Evolutionary conservation across 2,888 invertebrate species (phyloP).

Genomic region (Apamea anceps): DNA sequence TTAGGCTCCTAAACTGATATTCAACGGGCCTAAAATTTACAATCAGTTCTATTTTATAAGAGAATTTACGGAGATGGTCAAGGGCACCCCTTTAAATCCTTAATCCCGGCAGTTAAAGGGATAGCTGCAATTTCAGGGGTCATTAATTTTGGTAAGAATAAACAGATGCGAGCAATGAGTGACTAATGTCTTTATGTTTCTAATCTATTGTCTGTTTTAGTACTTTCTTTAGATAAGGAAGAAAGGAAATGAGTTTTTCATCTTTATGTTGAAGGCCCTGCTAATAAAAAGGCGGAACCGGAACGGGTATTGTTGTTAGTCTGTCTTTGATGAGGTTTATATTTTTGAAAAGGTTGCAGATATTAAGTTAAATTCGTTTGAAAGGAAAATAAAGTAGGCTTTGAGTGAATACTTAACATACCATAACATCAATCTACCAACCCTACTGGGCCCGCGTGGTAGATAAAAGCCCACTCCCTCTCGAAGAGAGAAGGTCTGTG

Average conservation of each 20-base stretch:
- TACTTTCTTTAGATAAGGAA: background rate
- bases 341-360: background rate
- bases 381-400: too few relatives aligned
- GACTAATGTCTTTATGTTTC: conserved; percentile 15
- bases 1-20: conserved; percentile 9
- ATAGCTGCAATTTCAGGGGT: conserved; percentile 18
- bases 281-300: background rate
- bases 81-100: background rate
- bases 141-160: conserved; percentile 42
- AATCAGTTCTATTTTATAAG: conserved; percentile 15
- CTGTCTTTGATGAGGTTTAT: background rate
- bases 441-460: too few relatives aligned
- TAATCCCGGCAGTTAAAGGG: conserved; percentile 12
- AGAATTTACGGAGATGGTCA: conserved; percentile 12
- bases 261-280: background rate
- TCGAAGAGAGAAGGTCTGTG: too few relatives aligned
- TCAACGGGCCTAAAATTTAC: conserved; percentile 16
- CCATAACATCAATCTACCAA: too few relatives aligned
- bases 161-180: conserved; percentile 10
- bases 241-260: background rate
- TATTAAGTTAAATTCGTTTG: too few relatives aligned
- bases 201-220: background rate
- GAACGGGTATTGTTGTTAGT: background rate
- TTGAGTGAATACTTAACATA: too few relatives aligned
- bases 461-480: too few relatives aligned